These are phyloP conservation scores for Pteruthius melanotis DNA, from an alignment of 2,113 vertebrate genomes.

Conservation along the genomic window DNA sequence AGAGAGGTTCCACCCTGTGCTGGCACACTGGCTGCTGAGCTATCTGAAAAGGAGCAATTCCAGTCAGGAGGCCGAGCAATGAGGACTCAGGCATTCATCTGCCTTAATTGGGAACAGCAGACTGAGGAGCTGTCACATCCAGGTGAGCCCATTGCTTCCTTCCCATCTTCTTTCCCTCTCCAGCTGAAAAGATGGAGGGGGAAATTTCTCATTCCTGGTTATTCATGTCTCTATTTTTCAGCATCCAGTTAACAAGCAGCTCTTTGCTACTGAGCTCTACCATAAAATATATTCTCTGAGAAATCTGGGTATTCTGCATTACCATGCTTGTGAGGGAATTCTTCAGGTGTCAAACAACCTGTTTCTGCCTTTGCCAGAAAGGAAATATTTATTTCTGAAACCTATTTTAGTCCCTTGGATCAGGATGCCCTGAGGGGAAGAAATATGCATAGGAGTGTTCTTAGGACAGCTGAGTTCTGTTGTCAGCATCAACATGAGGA, in stretches of 20 bases:
- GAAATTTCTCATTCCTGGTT: background rate
- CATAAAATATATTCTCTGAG: background rate
- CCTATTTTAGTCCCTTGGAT: background rate
- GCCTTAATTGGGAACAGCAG: background rate
- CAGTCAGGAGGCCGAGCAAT: background rate
- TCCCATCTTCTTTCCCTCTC: background rate
- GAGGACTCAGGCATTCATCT: background rate
- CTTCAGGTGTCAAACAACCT: background rate
- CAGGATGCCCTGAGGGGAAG: background rate
- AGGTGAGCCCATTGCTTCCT: background rate
- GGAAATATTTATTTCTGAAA: background rate
- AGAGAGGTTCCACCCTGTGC: fast-evolving
- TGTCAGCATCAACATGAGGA: background rate
- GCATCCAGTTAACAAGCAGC: background rate
- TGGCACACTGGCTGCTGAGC: background rate
- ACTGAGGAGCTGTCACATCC: background rate
- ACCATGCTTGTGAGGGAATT: background rate
- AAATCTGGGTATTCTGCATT: background rate
- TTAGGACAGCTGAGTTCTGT: background rate
- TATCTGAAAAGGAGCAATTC: background rate
- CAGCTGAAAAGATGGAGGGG: background rate
- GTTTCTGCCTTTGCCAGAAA: background rate
- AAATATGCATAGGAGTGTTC: background rate
- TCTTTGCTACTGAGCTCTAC: background rate
- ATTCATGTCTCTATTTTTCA: background rate